Evolutionary conservation across 2,888 invertebrate species (phyloP).

Genomic region (Coelopa pilipes): DNA sequence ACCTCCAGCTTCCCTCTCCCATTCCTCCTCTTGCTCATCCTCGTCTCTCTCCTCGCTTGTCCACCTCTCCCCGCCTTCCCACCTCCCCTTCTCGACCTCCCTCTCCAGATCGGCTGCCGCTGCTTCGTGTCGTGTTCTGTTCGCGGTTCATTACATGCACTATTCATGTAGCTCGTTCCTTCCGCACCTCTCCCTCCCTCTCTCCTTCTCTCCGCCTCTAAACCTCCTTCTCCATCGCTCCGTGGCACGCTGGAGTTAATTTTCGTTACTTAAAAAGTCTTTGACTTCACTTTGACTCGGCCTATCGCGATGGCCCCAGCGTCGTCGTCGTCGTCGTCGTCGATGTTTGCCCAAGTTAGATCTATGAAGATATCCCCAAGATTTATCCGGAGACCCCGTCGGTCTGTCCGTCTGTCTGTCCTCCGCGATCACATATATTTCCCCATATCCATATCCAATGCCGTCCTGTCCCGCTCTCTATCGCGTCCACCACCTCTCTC

Average conservation of each 20-base stretch:
- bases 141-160: slow-evolving; percentile 16
- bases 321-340: background rate
- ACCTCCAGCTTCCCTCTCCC: too few species aligned
- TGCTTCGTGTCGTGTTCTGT: slow-evolving; percentile 14
- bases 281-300: too few species aligned
- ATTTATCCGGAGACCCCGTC: background rate
- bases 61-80: too few species aligned
- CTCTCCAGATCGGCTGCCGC: too few species aligned
- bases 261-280: too few species aligned
- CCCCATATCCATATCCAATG: background rate
- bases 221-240: too few species aligned
- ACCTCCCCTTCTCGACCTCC: too few species aligned
- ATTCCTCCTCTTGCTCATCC: too few species aligned
- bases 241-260: too few species aligned
- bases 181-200: background rate
- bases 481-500: background rate
- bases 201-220: background rate
- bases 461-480: background rate
- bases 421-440: background rate
- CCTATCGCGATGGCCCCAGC: background rate
- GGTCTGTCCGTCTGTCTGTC: background rate
- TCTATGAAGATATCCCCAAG: slow-evolving; percentile 8
- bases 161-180: slow-evolving; percentile 16
- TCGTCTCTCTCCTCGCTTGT: too few species aligned
- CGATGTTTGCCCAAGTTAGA: background rate